Percentiles rank a stretch among this genome's conserved stretches.
phyloP scores from a whole-genome alignment of 2,113 vertebrate genomes.

The Amphiprion percula region DNA sequence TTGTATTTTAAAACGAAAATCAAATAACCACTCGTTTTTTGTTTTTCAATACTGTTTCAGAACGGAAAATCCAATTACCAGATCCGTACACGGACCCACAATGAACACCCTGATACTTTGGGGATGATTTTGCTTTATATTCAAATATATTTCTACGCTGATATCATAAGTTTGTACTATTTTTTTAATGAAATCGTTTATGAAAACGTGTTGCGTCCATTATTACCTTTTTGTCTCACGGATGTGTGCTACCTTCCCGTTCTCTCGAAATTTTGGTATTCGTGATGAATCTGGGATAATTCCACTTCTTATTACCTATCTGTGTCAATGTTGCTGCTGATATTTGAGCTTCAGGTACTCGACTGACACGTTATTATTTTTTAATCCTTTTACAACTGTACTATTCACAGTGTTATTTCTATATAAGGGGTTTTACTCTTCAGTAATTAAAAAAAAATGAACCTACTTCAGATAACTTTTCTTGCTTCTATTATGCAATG shows the following conservation, averaged over 20 bases:
- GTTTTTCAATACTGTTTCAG: too few species aligned
- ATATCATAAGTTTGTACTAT: not conserved
- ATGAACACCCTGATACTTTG: not conserved
- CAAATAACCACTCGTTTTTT: too few species aligned
- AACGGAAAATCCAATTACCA: too few species aligned
- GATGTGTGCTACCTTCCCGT: constrained; percentile 4
- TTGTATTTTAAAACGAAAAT: too few species aligned
- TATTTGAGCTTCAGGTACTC: too few species aligned
- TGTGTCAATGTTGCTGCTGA: not conserved
- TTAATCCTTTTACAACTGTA: too few species aligned
- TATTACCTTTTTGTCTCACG: not conserved
- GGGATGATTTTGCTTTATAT: not conserved
- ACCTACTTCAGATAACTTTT: not conserved
- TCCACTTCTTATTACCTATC: not conserved
- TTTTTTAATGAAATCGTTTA: too few species aligned
- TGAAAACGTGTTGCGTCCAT: not conserved
- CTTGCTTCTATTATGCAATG: not conserved
- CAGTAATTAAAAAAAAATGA: not conserved
- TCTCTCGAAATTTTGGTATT: not conserved
- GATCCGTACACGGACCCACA: not conserved
- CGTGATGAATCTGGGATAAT: not conserved
- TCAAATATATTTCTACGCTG: too few species aligned
- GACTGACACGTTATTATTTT: too few species aligned
- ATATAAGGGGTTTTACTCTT: not conserved
- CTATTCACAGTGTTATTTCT: too few species aligned